Conservation (phyloP, 2,797 vertebrate genomes). For the Malacoraja senta region DNA sequence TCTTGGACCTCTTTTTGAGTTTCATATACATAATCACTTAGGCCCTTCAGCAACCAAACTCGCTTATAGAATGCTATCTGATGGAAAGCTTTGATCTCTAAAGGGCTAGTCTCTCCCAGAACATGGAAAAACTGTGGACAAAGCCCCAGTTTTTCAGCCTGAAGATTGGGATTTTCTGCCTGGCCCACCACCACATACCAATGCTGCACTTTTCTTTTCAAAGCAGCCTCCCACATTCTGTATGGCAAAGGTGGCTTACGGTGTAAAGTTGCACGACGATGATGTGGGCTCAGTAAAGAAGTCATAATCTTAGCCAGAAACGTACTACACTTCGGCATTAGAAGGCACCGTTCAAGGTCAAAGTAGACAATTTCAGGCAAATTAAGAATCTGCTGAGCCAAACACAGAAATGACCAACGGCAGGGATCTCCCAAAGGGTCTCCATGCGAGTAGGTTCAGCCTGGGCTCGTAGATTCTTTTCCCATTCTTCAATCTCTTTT, state of each 20-base stretch:
- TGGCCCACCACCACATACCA: conserved; percentile 79
- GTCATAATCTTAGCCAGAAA: conserved; percentile 96
- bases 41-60: conserved; percentile 92
- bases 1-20: conserved; percentile 91
- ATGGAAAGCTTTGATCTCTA: conserved; percentile 84
- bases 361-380: conserved; percentile 95
- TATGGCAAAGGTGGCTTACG: conserved; percentile 79
- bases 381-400: conserved; percentile 87
- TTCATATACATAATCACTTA: conserved; percentile 92
- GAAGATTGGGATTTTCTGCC: conserved; percentile 66
- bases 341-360: conserved; percentile 88
- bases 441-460: conserved; percentile 75
- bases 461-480: conserved; percentile 73
- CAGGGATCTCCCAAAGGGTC: conserved; percentile 93
- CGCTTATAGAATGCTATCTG: conserved; percentile 80
- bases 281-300: conserved; percentile 79
- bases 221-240: conserved; percentile 81
- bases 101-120: conserved; percentile 78
- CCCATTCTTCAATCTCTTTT: conserved; percentile 94
- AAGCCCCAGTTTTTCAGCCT: conserved; percentile 82
- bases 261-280: conserved; percentile 76
- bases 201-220: conserved; percentile 76
- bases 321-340: conserved; percentile 88
- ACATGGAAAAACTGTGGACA: conserved; percentile 81
- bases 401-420: conserved; percentile 93